These are phyloP conservation scores for Sebastes steindachneri DNA, from an alignment of 2,797 vertebrate species.

Conservation along the genomic window DNA sequence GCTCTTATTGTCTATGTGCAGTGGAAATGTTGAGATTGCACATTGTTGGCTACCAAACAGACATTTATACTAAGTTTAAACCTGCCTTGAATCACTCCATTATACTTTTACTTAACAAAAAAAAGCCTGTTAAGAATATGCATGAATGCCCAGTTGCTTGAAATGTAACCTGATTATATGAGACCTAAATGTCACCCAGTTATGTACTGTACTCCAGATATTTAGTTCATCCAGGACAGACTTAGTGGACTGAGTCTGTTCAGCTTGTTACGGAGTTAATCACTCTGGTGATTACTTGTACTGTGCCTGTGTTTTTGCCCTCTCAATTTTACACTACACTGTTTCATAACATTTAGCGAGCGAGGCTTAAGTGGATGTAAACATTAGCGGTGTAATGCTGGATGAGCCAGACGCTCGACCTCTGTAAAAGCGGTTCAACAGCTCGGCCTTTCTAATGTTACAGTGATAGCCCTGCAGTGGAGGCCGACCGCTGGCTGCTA, in stretches of 20 bases:
- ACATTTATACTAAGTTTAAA: not conserved
- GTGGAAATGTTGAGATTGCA: not conserved
- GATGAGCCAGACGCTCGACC: conserved; percentile 23
- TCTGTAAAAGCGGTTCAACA: conserved; percentile 34
- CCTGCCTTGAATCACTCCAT: not conserved
- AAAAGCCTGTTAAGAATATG: not conserved
- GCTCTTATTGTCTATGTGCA: not conserved
- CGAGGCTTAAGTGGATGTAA: conserved; percentile 55
- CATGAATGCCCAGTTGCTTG: not conserved
- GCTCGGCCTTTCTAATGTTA: conserved; percentile 35
- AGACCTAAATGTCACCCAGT: not conserved
- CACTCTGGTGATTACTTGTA: conserved; percentile 55
- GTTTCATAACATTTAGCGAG: conserved; percentile 50
- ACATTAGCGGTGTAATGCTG: conserved; percentile 32
- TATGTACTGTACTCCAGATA: not conserved
- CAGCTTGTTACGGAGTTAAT: conserved; percentile 30
- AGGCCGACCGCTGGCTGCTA: conserved; percentile 27
- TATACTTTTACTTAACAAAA: not conserved
- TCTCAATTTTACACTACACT: conserved; percentile 58
- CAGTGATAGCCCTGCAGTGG: conserved; percentile 45
- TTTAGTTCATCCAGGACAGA: conserved; percentile 2
- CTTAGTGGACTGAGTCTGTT: conserved; percentile 11
- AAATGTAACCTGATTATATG: not conserved
- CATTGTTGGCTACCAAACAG: not conserved
- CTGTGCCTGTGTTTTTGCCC: conserved; percentile 20